Conservation (phyloP, 1,140 invertebrate genomes). For the Microplitis demolitor region DNA sequence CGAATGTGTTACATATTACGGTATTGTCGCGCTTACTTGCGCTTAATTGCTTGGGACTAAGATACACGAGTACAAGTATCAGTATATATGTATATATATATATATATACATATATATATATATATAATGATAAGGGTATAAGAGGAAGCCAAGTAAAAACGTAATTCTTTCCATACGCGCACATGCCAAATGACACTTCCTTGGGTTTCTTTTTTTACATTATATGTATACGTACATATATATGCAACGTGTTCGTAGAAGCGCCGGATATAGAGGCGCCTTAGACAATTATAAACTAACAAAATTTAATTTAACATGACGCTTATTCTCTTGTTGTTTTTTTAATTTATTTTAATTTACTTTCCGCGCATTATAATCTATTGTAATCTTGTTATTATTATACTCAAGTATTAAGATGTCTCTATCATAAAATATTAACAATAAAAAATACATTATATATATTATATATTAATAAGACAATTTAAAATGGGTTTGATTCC, state of each 20-base stretch:
- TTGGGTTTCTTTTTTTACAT: slow-evolving; percentile 25
- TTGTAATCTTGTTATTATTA: background rate
- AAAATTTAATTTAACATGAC: slow-evolving; percentile 55
- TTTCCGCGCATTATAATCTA: background rate
- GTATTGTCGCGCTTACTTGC: slow-evolving; percentile 54
- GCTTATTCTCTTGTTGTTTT: slow-evolving; percentile 24
- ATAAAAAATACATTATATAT: no score
- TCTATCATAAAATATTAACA: background rate
- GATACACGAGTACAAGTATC: slow-evolving; percentile 6
- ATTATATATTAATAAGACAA: background rate
- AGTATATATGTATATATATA: no score
- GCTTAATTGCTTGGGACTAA: slow-evolving; percentile 56
- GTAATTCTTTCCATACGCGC: slow-evolving; percentile 59
- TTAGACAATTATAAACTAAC: slow-evolving; percentile 54
- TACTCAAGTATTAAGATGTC: background rate
- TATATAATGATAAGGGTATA: background rate
- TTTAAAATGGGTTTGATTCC: background rate
- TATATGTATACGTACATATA: no score
- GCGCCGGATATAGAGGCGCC: slow-evolving; percentile 62
- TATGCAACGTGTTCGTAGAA: slow-evolving; percentile 53
- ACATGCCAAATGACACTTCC: slow-evolving; percentile 17
- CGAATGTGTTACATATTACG: slow-evolving; percentile 51
- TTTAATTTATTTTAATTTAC: background rate
- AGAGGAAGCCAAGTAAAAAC: slow-evolving; percentile 53
- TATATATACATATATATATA: no score